These are phyloP conservation scores for Candoia aspera DNA, from an alignment of 2,113 vertebrate species.

Conservation along the genomic window DNA sequence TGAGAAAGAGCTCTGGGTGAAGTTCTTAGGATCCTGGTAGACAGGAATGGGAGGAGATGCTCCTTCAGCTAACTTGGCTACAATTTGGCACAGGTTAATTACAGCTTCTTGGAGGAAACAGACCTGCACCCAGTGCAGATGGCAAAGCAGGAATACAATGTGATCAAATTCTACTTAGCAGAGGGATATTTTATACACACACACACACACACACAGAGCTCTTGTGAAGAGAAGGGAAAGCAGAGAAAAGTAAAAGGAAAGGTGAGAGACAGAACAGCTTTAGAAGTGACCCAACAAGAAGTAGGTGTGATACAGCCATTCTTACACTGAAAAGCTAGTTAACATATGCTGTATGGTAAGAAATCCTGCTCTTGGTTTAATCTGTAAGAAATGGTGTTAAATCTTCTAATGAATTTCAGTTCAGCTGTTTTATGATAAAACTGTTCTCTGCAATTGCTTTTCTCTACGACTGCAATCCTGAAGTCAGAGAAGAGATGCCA, in stretches of 20 bases:
- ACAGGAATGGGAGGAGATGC: too few relatives aligned
- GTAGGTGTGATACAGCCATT: neutral
- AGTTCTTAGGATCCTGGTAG: too few relatives aligned
- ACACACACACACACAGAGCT: neutral
- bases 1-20: too few relatives aligned
- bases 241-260: neutral
- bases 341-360: neutral
- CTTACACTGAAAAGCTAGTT: neutral
- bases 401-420: neutral
- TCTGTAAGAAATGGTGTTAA: neutral
- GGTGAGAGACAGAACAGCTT: neutral
- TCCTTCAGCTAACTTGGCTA: too few relatives aligned
- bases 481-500: neutral
- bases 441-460: neutral
- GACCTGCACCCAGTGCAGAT: too few relatives aligned
- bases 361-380: neutral
- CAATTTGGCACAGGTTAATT: too few relatives aligned
- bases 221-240: neutral
- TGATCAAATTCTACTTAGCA: too few relatives aligned
- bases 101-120: too few relatives aligned
- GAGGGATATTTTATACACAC: too few relatives aligned
- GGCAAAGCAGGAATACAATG: too few relatives aligned
- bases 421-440: neutral
- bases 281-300: neutral
- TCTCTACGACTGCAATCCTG: neutral